These are phyloP conservation scores for Fratercula arctica DNA, from an alignment of 2,797 vertebrate species.

Conservation along the genomic window DNA sequence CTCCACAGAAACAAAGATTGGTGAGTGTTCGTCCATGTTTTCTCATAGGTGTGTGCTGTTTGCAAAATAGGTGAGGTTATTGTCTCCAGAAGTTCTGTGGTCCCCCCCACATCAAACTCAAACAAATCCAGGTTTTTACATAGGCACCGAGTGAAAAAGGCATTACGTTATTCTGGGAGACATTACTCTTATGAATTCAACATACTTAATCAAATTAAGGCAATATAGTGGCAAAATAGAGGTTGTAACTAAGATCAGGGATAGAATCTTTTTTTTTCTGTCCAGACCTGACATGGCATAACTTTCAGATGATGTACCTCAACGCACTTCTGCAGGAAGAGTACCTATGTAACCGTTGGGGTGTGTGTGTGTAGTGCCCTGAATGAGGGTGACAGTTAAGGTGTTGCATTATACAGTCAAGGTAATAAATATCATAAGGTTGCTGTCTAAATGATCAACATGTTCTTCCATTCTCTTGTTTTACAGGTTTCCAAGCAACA, in stretches of 20 bases:
- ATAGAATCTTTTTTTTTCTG: background rate
- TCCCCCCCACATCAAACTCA: background rate
- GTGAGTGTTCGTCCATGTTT: background rate
- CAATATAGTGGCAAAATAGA: background rate
- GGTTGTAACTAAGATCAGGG: background rate
- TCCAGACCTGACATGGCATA: rapidly evolving
- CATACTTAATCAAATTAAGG: background rate
- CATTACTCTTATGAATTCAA: background rate
- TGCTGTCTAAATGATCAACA: background rate
- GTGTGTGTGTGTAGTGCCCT: background rate
- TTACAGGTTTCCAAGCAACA: constrained; percentile 96
- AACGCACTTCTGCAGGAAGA: background rate
- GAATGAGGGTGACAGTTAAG: background rate
- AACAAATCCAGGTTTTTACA: background rate
- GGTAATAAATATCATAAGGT: background rate
- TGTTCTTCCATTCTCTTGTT: constrained; percentile 61
- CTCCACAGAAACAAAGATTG: background rate
- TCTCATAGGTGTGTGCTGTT: background rate
- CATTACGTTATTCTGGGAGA: background rate
- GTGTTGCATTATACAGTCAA: background rate
- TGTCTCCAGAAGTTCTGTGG: background rate
- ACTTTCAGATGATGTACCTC: background rate
- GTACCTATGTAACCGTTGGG: background rate
- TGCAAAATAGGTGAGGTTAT: background rate
- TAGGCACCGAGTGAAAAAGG: background rate